Base-by-base conservation (phyloP, 2,888 invertebrate genomes). In the Agrilus mali region DNA sequence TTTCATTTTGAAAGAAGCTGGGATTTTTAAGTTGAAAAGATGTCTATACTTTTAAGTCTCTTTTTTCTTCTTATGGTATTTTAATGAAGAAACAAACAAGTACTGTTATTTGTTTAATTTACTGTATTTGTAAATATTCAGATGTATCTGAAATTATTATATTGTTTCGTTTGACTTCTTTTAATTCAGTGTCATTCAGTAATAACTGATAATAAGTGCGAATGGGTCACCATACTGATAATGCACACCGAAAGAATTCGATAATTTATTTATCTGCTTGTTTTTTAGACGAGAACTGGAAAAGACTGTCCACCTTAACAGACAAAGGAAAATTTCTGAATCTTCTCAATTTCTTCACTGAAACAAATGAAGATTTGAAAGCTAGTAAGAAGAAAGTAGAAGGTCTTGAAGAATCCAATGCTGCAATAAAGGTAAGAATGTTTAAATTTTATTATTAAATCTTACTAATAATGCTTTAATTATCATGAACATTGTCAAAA, bases 321-420 rank as follows among this genome's bases (percentile, higher is more conserved):
- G 63, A 66, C 49, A 58, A 58, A 44, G 71, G 70, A 50, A 51
- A 61, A 35, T 61, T 78, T 32, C 62, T 56, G 36, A 69, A 72
- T 49, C 67, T 72, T 4, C 57, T 78, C 43, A 60, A 64, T 44
- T 61, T 66, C 32, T 72, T 77, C 54, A 62, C 66, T 48, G 61
- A 60, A 16, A 60, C 57, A 14, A 69, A 71, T 51, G 63, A 67
- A 43, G 66, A 67, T 39, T 60, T 70, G 45, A 61, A 62, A 42
- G 61, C 59, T 37, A 65, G 62, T 34, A 71, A 69, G 53, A 65
- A 67, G 36, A 69, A 68, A 50, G 67, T 67, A 42, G 59, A 61
- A 31, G 61, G 60, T 13, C 49, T 66, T 20, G 47, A 52, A 40
- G 62, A 60, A 33, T 49, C 55, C 15, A 51, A 56, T 33, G 50